These are phyloP conservation scores for Nasua narica DNA, from an alignment of 2,797 vertebrate species.

Conservation along the genomic window DNA sequence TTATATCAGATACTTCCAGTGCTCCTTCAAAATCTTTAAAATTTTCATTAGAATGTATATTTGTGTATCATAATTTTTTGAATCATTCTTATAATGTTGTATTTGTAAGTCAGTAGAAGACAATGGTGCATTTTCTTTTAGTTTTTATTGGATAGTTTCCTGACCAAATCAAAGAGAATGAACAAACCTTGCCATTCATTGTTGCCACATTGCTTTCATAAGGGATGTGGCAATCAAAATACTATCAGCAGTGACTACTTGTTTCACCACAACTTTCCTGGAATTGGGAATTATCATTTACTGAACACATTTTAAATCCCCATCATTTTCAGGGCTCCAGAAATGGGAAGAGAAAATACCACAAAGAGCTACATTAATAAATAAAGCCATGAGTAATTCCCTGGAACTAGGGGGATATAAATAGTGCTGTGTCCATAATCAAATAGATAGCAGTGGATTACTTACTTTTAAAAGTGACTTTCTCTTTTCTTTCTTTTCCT, in stretches of 20 bases:
- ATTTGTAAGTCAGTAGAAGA: background rate
- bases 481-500: too few relatives aligned
- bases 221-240: conserved; percentile 36
- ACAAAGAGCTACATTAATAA: background rate
- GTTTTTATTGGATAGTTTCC: conserved; percentile 1
- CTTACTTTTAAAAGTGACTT: conserved; percentile 21
- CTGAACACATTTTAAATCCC: conserved; percentile 16
- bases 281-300: conserved; percentile 48
- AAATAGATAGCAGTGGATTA: background rate
- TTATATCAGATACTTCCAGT: background rate
- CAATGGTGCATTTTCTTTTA: background rate
- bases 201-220: conserved; percentile 21
- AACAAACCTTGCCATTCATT: background rate
- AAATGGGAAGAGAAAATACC: background rate
- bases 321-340: background rate
- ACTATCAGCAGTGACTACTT: background rate
- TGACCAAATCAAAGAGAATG: background rate
- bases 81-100: background rate
- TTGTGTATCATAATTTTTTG: background rate
- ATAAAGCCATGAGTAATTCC: background rate
- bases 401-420: background rate
- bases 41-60: background rate
- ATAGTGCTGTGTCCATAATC: background rate
- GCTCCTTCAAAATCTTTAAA: background rate
- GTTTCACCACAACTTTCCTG: conserved; percentile 30